A percentile compares a stretch with the other conserved stretches of the same genome.
Evolutionary conservation across 1,140 invertebrate genomes (phyloP).

Genomic region (Littorina saxatilis): DNA sequence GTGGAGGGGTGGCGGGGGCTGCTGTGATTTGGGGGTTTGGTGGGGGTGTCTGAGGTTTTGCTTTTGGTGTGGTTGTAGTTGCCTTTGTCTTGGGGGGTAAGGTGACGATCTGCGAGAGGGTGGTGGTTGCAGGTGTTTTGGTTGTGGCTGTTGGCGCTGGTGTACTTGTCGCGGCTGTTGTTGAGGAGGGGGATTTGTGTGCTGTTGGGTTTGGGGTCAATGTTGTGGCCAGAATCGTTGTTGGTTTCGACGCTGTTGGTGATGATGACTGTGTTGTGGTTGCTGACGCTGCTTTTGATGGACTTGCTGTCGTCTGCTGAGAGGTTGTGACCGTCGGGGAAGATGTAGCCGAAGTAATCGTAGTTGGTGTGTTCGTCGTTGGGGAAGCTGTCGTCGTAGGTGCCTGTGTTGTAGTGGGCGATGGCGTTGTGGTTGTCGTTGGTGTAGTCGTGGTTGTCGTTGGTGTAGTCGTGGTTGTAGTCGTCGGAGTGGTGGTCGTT

Average conservation of each 20-base stretch:
- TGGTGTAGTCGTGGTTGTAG: background rate
- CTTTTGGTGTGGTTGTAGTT: background rate
- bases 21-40: background rate
- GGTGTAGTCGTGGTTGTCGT: constrained; percentile 21
- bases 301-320: background rate
- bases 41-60: background rate
- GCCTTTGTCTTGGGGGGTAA: constrained; percentile 12
- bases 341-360: constrained; percentile 10
- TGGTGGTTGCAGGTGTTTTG: constrained; percentile 28
- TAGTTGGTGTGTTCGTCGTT: background rate
- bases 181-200: constrained; percentile 13
- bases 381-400: background rate
- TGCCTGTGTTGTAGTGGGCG: constrained; percentile 3
- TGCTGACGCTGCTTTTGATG: constrained; percentile 20
- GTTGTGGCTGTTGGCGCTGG: constrained; percentile 24
- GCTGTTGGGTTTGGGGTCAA: constrained; percentile 31
- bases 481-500: background rate
- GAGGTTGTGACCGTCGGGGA: constrained; percentile 9
- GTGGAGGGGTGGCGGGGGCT: background rate
- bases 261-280: background rate
- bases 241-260: constrained; percentile 13
- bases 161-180: constrained; percentile 31
- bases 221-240: constrained; percentile 17
- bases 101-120: constrained; percentile 15
- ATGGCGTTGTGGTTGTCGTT: constrained; percentile 34